Evolutionary conservation across 2,797 vertebrate species (phyloP), one percentile per base, ranked within the genome.

Genomic region (Nyctalus aviator): DNA sequence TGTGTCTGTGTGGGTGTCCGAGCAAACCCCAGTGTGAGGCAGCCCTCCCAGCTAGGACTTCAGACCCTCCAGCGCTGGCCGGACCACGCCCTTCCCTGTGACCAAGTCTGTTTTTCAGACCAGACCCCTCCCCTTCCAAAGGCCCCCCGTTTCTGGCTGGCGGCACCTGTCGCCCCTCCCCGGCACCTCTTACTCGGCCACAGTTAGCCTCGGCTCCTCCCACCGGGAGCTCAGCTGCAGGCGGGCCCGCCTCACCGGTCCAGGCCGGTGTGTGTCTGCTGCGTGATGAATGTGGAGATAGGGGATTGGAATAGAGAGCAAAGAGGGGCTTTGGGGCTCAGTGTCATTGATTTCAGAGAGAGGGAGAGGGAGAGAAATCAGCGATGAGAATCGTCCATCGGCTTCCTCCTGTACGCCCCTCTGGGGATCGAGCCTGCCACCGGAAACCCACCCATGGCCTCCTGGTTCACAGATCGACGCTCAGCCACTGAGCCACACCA

Each of bases 1-100:
- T 48, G 7, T n/a, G 15, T 79, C 77, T 35, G 8, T 82, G 53
- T 30, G 6, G 66, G 44, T 41, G 46, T 62, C 32, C 0, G 0
- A 23, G 14, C 3, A 35, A 55, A 41, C 50, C 41, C 23, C 11
- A 1, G 0, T 0, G 0, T 21, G 53, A 46, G 62, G 15, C 13
- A n/a, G 17, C 30, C 6, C 32, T 13, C 12, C 35, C 20, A 7
- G 53, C 21, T 46, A 7, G 25, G 57, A n/a, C 62, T 30, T 66
- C 32, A 64, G 69, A 48, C 68, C n/a, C 3, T 32, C 32, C 6
- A 9, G 57, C 75, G n/a, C 72, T 18, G 10, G 27, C 30, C 37
- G 17, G 20, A 25, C 73, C 46, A 50, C 21, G 53, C 53, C 64
- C 53, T 75, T 75, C 53, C 68, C 72, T 2, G 17, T 15, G 35